These are phyloP conservation scores for Siphlonurus alternatus DNA, from an alignment of 2,888 invertebrate species.

Conservation along the genomic window DNA sequence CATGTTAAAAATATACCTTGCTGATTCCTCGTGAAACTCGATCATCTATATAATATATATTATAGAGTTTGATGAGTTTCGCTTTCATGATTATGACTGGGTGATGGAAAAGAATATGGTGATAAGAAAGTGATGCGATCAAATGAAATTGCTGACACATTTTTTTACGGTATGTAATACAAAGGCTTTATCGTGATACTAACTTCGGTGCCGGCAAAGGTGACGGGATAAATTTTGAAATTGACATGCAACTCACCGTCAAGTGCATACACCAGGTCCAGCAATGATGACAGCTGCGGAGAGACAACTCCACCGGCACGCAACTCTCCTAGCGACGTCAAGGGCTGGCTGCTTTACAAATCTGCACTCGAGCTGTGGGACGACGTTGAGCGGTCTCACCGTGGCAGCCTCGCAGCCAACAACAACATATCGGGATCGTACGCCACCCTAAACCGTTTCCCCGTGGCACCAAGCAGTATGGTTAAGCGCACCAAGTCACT, in stretches of 20 bases:
- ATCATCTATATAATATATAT: no score
- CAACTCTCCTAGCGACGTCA: neutral
- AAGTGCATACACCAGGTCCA: neutral
- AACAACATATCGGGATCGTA: slow-evolving; percentile 4
- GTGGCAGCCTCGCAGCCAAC: slow-evolving; percentile 14
- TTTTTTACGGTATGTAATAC: no score
- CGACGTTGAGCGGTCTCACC: slow-evolving; percentile 22
- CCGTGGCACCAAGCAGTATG: slow-evolving; percentile 22
- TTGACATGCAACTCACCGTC: neutral
- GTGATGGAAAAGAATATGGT: no score
- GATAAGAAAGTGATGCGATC: no score
- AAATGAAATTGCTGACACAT: no score
- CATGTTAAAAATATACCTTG: no score
- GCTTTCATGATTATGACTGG: no score
- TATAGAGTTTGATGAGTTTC: no score
- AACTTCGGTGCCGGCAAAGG: no score
- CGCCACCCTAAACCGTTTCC: slow-evolving; percentile 2
- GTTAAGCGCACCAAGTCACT: slow-evolving; percentile 72
- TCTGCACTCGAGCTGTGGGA: slow-evolving; percentile 29
- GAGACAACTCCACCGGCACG: neutral
- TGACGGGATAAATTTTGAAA: neutral
- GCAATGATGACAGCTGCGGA: neutral
- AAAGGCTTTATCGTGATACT: no score
- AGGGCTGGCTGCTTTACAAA: slow-evolving; percentile 25
- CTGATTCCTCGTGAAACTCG: no score